Evolutionary conservation across 1,140 invertebrate species (phyloP).

Genomic region (Dendroctonus valens): DNA sequence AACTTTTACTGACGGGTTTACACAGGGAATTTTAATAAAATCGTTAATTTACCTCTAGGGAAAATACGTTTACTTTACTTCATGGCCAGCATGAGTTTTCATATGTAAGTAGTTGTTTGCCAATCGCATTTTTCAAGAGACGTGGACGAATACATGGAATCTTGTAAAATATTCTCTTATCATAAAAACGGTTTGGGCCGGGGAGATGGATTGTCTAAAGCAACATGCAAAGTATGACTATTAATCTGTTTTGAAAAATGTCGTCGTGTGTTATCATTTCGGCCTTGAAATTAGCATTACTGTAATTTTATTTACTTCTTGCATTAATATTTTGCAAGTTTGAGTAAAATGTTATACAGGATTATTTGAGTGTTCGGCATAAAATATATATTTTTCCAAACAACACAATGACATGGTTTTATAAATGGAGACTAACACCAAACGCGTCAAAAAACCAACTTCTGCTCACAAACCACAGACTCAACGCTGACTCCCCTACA

Average conservation of each 20-base stretch:
- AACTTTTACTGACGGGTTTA: neutral
- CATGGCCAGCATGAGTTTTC: neutral
- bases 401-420: too few relatives aligned
- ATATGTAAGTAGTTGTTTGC: neutral
- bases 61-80: neutral
- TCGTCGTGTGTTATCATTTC: neutral
- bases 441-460: too few relatives aligned
- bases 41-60: neutral
- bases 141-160: neutral
- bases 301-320: neutral
- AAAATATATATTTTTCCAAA: too few relatives aligned
- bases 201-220: neutral
- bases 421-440: too few relatives aligned
- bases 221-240: neutral
- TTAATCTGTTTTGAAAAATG: neutral
- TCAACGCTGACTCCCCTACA: too few relatives aligned
- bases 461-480: too few relatives aligned
- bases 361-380: too few relatives aligned
- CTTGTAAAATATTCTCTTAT: conserved; percentile 8
- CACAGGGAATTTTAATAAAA: neutral
- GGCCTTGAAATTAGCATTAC: neutral
- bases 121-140: neutral
- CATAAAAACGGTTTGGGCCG: neutral
- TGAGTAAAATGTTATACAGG: neutral
- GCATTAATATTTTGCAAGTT: neutral